These are phyloP conservation scores for Zootoca vivipara DNA, from an alignment of 2,113 vertebrate genomes.

Conservation along the genomic window DNA sequence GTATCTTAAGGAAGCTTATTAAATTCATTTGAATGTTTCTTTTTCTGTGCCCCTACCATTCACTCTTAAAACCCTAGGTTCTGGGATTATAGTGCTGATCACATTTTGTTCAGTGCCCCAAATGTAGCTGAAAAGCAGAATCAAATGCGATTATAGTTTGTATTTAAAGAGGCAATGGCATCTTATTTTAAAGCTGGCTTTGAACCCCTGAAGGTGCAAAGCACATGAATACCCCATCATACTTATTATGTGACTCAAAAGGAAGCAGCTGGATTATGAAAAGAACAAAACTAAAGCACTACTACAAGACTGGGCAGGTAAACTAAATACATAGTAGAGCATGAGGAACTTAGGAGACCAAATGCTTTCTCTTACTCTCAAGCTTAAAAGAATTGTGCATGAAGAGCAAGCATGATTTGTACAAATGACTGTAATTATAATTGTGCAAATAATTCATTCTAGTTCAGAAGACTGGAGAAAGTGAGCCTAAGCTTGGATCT, in stretches of 20 bases:
- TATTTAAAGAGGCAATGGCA: background rate
- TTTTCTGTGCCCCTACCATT: background rate
- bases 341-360: background rate
- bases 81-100: conserved; percentile 50
- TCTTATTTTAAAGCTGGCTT: background rate
- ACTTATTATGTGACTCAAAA: background rate
- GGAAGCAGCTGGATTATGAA: background rate
- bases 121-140: conserved; percentile 23
- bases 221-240: background rate
- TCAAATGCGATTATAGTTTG: conserved; percentile 9
- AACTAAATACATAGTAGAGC: background rate
- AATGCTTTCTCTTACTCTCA: background rate
- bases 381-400: background rate
- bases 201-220: background rate
- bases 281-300: background rate
- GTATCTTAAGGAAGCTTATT: background rate
- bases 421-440: background rate
- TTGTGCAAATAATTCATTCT: background rate
- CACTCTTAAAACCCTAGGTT: conserved; percentile 37
- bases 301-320: background rate
- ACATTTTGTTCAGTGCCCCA: conserved; percentile 24
- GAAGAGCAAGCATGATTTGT: background rate
- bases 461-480: background rate
- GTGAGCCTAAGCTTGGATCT: background rate
- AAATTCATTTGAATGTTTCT: background rate